Percentiles rank a stretch among this genome's conserved stretches.
Conservation (phyloP, 2,888 invertebrate species). For the Lamellibrachia satsuma region DNA sequence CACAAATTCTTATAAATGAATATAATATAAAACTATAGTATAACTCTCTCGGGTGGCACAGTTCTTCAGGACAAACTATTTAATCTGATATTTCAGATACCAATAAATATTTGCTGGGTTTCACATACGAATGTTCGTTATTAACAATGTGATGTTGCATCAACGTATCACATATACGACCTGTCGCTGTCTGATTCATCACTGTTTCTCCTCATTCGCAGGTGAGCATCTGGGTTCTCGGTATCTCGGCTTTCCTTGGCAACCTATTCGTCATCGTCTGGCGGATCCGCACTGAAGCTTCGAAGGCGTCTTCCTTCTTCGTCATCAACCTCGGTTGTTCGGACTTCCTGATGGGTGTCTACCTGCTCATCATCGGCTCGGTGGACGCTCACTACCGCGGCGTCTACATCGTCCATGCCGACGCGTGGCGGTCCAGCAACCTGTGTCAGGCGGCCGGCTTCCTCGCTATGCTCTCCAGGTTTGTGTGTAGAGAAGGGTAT, state of each 20-base stretch:
- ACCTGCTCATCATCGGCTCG: constrained; percentile 70
- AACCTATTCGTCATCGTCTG: constrained; percentile 68
- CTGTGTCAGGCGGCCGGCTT: constrained; percentile 62
- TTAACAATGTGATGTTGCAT: too few species aligned
- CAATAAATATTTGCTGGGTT: too few species aligned
- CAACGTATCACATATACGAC: too few species aligned
- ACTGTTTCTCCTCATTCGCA: background rate
- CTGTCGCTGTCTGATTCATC: too few species aligned
- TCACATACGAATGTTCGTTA: too few species aligned
- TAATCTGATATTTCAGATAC: too few species aligned
- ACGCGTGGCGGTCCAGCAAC: constrained; percentile 55
- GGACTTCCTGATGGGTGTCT: constrained; percentile 74
- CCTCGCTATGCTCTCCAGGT: constrained; percentile 58
- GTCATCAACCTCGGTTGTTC: constrained; percentile 73
- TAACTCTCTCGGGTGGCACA: too few species aligned
- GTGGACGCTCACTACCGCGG: constrained; percentile 49
- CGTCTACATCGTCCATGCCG: constrained; percentile 63
- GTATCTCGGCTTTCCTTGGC: constrained; percentile 70
- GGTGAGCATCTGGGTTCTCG: constrained; percentile 73
- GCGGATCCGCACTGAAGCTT: constrained; percentile 67
- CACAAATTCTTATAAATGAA: too few species aligned
- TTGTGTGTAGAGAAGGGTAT: background rate
- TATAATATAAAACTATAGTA: too few species aligned
- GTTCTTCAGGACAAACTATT: too few species aligned
- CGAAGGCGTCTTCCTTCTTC: constrained; percentile 52